These are phyloP conservation scores for Stratiomys singularior DNA, from an alignment of 2,888 invertebrate species.

Conservation along the genomic window DNA sequence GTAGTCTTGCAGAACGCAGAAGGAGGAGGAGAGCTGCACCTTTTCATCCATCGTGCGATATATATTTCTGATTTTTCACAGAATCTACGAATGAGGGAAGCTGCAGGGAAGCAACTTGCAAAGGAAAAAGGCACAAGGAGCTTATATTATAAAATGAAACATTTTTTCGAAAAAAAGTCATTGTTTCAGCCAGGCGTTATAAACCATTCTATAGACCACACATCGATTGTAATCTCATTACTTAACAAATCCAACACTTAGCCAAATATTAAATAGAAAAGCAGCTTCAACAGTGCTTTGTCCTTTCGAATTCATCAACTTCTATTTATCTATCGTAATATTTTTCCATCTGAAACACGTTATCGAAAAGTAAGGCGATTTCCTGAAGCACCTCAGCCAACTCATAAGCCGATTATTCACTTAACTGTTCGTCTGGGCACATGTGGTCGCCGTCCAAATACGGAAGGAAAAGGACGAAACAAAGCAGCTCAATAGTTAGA, in stretches of 20 bases:
- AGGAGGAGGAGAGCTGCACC: too few species aligned
- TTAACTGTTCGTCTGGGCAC: slow-evolving; percentile 17
- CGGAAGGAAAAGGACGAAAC: background rate
- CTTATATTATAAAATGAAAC: too few species aligned
- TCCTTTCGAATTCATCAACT: background rate
- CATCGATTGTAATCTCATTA: background rate
- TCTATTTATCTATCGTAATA: background rate
- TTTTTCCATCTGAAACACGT: slow-evolving; percentile 38
- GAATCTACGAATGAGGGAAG: too few species aligned
- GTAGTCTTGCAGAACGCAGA: too few species aligned
- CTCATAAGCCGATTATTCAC: slow-evolving; percentile 40
- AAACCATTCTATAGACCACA: too few species aligned
- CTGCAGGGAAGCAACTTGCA: too few species aligned
- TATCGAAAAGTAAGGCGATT: slow-evolving; percentile 37
- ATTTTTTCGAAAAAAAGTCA: too few species aligned
- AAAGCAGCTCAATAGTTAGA: background rate
- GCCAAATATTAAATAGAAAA: background rate
- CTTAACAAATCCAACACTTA: background rate
- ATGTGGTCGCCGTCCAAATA: background rate
- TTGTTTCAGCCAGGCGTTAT: too few species aligned
- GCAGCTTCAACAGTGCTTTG: background rate
- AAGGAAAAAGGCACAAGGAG: too few species aligned
- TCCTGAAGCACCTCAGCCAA: slow-evolving; percentile 2
- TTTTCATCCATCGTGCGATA: too few species aligned
- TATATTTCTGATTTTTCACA: too few species aligned